Conservation (phyloP, 2,888 invertebrate genomes). For the Unio pictorum region DNA sequence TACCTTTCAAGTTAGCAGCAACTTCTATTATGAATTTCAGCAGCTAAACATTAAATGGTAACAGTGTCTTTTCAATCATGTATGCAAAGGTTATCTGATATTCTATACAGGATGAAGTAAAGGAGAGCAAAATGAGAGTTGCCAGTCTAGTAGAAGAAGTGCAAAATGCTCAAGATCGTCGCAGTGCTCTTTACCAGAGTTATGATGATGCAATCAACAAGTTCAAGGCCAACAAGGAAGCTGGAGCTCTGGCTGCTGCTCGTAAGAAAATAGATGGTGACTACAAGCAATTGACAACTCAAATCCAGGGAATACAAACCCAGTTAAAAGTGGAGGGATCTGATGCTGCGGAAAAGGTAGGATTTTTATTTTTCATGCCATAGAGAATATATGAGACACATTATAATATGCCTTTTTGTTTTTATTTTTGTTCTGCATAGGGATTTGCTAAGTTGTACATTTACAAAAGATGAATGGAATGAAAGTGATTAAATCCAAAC, state of each 20-base stretch:
- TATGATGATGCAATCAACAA: conserved; percentile 78
- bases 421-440: no score
- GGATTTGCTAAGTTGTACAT: no score
- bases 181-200: conserved; percentile 77
- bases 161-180: conserved; percentile 76
- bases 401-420: no score
- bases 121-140: conserved; percentile 73
- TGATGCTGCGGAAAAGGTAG: conserved; percentile 77
- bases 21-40: no score
- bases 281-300: conserved; percentile 76
- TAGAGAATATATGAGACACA: no score
- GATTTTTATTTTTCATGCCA: conserved; percentile 13
- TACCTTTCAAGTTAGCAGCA: no score
- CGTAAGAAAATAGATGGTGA: conserved; percentile 77
- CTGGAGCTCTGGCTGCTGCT: conserved; percentile 69
- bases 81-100: not conserved
- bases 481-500: no score
- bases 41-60: no score
- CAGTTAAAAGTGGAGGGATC: conserved; percentile 77
- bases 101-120: conserved; percentile 73
- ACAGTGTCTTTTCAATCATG: no score
- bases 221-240: conserved; percentile 78
- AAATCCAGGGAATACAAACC: conserved; percentile 74
- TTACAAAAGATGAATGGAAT: no score
- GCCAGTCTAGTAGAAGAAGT: conserved; percentile 75